phyloP scores from a whole-genome alignment of 2,113 vertebrate genomes.

The Strix uralensis region DNA sequence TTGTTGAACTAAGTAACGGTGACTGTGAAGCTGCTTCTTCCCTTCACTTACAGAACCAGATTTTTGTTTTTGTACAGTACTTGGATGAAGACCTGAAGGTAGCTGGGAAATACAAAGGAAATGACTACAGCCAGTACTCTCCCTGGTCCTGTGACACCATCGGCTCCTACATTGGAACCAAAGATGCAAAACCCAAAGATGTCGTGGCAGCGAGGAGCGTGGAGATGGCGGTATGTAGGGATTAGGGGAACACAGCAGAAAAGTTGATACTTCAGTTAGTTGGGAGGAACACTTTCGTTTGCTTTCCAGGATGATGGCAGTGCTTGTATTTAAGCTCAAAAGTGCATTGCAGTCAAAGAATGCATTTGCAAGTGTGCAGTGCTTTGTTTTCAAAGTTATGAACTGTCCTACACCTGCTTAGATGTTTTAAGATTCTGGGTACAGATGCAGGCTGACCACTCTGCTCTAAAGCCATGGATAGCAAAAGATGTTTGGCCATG shows the following conservation, averaged over 20 bases:
- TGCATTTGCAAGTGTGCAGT: background rate
- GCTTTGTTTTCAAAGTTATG: background rate
- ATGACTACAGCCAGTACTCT: slow-evolving; percentile 96
- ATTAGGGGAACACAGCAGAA: background rate
- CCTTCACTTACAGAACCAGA: slow-evolving; percentile 49
- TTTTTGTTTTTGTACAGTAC: slow-evolving; percentile 79
- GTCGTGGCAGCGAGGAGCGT: slow-evolving; percentile 82
- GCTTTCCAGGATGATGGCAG: background rate
- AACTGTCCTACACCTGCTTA: background rate
- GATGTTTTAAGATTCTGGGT: background rate
- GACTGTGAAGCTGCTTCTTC: background rate
- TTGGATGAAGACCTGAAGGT: slow-evolving; percentile 89
- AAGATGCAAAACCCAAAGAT: slow-evolving; percentile 97
- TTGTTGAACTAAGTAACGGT: background rate
- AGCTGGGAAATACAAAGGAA: slow-evolving; percentile 88
- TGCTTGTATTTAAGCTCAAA: background rate
- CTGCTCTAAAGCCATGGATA: background rate
- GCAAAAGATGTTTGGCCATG: background rate
- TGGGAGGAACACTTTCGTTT: background rate
- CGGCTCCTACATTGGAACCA: slow-evolving; percentile 96
- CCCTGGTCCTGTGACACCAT: slow-evolving; percentile 99
- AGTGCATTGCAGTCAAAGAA: background rate
- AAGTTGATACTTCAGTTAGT: background rate
- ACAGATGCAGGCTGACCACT: background rate
- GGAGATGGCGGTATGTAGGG: slow-evolving; percentile 90